phyloP scores from a whole-genome alignment of 2,888 invertebrate genomes.

The Monoplex corrugatus region DNA sequence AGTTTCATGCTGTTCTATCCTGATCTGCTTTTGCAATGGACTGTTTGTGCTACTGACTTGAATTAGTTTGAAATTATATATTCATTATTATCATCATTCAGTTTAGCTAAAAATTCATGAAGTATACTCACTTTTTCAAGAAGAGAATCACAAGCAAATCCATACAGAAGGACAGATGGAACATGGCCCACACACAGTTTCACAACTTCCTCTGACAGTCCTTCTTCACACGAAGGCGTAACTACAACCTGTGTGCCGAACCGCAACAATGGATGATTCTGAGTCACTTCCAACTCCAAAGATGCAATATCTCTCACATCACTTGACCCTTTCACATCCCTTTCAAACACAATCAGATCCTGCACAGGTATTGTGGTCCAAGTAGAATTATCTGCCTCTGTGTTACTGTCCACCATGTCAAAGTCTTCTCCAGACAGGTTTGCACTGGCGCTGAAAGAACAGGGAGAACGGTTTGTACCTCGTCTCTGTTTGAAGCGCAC shows the following conservation, averaged over 20 bases:
- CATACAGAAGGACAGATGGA: conserved; percentile 89
- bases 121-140: conserved; percentile 84
- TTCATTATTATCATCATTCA: no score
- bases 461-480: conserved; percentile 52
- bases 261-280: conserved; percentile 87
- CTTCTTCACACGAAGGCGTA: conserved; percentile 83
- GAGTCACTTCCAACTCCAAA: conserved; percentile 89
- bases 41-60: no score
- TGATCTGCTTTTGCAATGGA: no score
- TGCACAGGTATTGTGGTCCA: conserved; percentile 88
- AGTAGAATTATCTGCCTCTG: conserved; percentile 85
- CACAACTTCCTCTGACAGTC: conserved; percentile 81
- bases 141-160: conserved; percentile 85
- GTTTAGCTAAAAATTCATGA: background rate
- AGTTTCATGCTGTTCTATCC: no score
- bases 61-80: no score
- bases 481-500: conserved; percentile 83
- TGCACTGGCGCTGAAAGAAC: conserved; percentile 72
- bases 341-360: conserved; percentile 81
- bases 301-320: conserved; percentile 86
- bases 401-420: conserved; percentile 87
- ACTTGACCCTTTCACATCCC: conserved; percentile 50
- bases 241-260: conserved; percentile 89
- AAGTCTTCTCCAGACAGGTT: conserved; percentile 81
- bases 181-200: conserved; percentile 85